Base-by-base conservation (phyloP, 92 coral and sea anemone genomes). In the Porites lobata region DNA sequence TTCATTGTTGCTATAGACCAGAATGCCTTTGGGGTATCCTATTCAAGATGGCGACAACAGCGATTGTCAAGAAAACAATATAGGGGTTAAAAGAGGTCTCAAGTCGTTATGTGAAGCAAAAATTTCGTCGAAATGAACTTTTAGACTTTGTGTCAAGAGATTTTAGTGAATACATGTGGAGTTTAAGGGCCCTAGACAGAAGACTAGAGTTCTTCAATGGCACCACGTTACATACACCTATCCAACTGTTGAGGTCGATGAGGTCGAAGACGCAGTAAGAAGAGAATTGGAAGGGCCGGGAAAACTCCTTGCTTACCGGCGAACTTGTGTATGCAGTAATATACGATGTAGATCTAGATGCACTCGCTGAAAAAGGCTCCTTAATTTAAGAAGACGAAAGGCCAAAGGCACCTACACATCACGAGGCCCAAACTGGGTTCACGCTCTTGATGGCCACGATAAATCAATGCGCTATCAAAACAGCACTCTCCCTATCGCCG, bases 401-500 rank as follows among this genome's bases (percentile, higher is more conserved):
- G 51, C 73, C 26, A 74, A 85, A 67, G 90, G 87, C 68, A 81
- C 85, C 84, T 85, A 85, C 80, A 85, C 69, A 65, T 85, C 90
- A 80, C 81, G 80, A 50, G 84, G 87, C 62, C 71, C 87, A 19
- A 80, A 87, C 87, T 80, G 62, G 22, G 82, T 72, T 32, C 86
- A 88, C 50, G 82, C 87, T 26, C 92, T 76, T 29, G 88, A 83
- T 83, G 84, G 83, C 73, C 88, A 88, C 82, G 87, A 79, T 71
- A 73, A 90, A 76, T 50, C 66, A 21, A 81, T 81, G 87, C 79
- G 93, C 8, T 86, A 78, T 86, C 90, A 80, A 57, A 86, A 80
- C 76, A 71, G 65, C 69, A 90, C 90, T n/a, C 80, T 90, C 70
- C 90, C 79, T 12, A 73, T 90, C 54, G 87, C 84, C 21, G 81